Base-by-base conservation (phyloP, 2,888 invertebrate genomes). In the Archips crataeganus region DNA sequence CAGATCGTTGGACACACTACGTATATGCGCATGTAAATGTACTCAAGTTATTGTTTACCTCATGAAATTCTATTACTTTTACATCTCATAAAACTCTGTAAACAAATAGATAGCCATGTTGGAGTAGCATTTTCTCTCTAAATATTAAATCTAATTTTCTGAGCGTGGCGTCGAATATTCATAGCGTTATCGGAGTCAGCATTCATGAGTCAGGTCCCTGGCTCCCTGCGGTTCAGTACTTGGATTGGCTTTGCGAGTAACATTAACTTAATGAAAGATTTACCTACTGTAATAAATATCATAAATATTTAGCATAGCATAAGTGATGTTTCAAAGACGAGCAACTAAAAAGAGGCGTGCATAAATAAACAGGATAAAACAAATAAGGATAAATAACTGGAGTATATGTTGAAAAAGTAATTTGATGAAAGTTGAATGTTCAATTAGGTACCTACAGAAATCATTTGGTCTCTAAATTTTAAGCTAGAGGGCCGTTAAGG, bases 131-230 rank as follows among this genome's bases (percentile, higher is more conserved):
- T 64, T 67, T 67, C 61, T 61, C 42, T 67, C 11, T 67, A 61
- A 36, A 62, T 32, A 36, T 23, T 13, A 10, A 54, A 15, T 54
- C n/a, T 23, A 54, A 36, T 54, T 61, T 34, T 59, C 32, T 47
- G 57, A 3, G 39, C 66, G 42, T 45, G 51, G 57, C 47, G 62
- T 54, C 54, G 57, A 72, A 67, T 72, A 72, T 72, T 72, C 72
- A 72, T 63, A 62, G 49, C 59, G 34, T 66, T 61, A 15, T 68
- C 36, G 34, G 23, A 36, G 45, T 10, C 39, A 45, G 45, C 32
- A 47, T 39, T 49, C 15, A 51, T 49, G 49, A 64, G 32, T 63
- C 34, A 63, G 3, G 9, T 2, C 34, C 32, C 32, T 1, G 6
- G 45, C 32, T 47, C 61, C 39, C 63, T 47, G 63, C 42, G 32